Conservation (phyloP, 1,140 invertebrate genomes). For the Atta cephalotes region DNA sequence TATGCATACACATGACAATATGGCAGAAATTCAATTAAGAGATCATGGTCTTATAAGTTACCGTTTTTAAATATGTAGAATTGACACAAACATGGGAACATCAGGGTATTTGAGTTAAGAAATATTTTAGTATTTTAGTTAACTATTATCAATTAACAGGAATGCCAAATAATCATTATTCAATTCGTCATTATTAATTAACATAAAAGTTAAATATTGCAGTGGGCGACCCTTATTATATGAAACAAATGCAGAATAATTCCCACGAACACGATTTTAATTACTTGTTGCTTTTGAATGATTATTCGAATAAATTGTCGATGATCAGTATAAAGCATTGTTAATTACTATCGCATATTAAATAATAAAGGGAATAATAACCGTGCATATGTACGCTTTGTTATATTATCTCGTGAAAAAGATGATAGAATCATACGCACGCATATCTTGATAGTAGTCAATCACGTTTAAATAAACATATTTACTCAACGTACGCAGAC, state of each 20-base stretch:
- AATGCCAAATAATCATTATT: neutral
- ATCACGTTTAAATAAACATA: constrained; percentile 15
- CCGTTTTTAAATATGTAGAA: neutral
- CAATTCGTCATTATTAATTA: constrained; percentile 13
- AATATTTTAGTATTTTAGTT: neutral
- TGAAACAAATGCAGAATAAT: neutral
- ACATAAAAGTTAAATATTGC: neutral
- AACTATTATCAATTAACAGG: neutral
- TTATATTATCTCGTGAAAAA: neutral
- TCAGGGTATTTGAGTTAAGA: neutral
- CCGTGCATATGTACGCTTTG: neutral
- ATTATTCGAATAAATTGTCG: constrained; percentile 14
- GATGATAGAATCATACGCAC: neutral
- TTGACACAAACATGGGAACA: neutral
- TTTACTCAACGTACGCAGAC: neutral
- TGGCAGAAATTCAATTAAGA: constrained; percentile 10
- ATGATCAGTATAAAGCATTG: neutral
- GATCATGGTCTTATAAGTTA: neutral
- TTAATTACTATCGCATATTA: constrained; percentile 20
- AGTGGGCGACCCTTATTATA: neutral
- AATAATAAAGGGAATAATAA: constrained; percentile 22
- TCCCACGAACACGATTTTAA: constrained; percentile 25
- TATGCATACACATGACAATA: neutral
- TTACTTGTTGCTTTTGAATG: constrained; percentile 10
- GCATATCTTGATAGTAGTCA: neutral